Evolutionary conservation across 2,797 vertebrate species (phyloP).

Genomic region (Cirrhinus molitorella): DNA sequence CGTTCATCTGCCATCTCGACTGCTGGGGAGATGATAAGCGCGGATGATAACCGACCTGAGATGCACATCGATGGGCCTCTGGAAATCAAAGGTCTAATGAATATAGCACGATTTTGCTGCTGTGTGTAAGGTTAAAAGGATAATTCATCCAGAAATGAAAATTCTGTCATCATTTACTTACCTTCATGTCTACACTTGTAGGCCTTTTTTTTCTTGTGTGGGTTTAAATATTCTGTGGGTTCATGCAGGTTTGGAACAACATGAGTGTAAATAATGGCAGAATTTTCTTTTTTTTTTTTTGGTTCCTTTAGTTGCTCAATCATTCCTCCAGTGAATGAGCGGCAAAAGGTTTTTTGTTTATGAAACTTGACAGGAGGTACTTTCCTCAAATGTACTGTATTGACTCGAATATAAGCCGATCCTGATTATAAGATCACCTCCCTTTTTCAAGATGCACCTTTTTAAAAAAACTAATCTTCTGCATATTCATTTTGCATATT

Average conservation of each 20-base stretch:
- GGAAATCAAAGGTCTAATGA: constrained; percentile 89
- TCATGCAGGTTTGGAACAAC: neutral
- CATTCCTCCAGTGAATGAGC: neutral
- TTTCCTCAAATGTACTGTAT: neutral
- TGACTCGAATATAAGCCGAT: no score
- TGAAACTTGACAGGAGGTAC: neutral
- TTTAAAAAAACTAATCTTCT: no score
- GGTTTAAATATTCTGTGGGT: neutral
- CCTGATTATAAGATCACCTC: no score
- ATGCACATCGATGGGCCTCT: constrained; percentile 85
- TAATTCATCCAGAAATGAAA: neutral
- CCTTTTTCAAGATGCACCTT: no score
- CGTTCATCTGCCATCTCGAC: constrained; percentile 79
- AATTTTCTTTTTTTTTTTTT: no score
- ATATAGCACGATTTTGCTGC: neutral
- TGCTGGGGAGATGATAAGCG: constrained; percentile 73
- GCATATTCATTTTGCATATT: no score
- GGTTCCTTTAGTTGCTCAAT: neutral
- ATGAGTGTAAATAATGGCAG: neutral
- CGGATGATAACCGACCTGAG: constrained; percentile 70
- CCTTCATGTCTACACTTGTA: neutral
- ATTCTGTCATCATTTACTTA: neutral
- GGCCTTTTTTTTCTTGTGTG: neutral
- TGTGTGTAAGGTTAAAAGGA: neutral
- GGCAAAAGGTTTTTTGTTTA: neutral